Evolutionary conservation across 2,797 vertebrate genomes (phyloP), one percentile per base, ranked within the genome.

Genomic region (Crocidura indochinensis): DNA sequence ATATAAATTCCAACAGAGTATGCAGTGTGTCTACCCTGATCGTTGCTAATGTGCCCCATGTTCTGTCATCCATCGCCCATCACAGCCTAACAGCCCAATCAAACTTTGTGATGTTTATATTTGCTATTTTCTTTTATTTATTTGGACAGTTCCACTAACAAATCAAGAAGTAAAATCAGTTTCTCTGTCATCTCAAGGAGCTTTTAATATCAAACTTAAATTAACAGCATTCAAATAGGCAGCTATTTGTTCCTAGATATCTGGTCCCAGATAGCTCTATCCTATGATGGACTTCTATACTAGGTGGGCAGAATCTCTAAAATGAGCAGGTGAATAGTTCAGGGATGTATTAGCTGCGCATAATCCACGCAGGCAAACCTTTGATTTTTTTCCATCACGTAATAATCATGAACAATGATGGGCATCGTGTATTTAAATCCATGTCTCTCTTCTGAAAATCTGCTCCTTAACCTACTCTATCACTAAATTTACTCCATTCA

Each of bases 381-480:
- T 75, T 87, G 53, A 38, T 38, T 38, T 75, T 92, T 88, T 87
- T 76, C 56, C 38, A 0, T 26, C 86, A 76, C 74, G 22, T 38
- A 31, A 26, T 80, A 90, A 87, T 92, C 67, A 83, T 77, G 83
- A 83, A 65, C n/a, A n/a, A 1, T 51, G 69, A 53, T 19, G 72
- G 44, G 82, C 75, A 44, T 73, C 31, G 22, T 1, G 64, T 10
- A 20, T 15, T 60, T 4, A 27, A 20, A 86, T 72, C 72, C 73
- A 62, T 19, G 17, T 56, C 27, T 20, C 6, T 67, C 47, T 60
- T 79, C 74, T 65, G 88, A 87, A 95, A 90, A 2, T 0, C 1
- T 5, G 79, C 75, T 71, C 22, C 90, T 85, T 73, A 65, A 1
- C 56, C 88, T 87, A 88, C 46, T 53, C 72, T 2, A 11, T 77